Base-by-base conservation (phyloP, 2,797 vertebrate species). In the Triplophysa bombifrons region DNA sequence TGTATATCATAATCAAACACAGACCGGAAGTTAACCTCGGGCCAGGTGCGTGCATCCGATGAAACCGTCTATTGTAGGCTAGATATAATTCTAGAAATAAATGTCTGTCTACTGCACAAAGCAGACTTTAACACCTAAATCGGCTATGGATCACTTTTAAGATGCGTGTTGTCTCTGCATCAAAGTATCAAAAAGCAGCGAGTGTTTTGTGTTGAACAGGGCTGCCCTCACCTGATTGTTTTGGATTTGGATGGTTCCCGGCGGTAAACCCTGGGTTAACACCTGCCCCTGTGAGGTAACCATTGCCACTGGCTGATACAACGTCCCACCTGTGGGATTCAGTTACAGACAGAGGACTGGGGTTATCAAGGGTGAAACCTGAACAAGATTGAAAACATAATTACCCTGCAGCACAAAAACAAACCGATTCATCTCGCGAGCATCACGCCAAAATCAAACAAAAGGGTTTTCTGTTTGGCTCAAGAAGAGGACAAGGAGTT, bases 261-360 rank as follows among this genome's bases (percentile, higher is more conserved):
- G 95, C 76, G 96, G 93, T 86, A 99, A 94, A 84, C 94, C 94
- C 89, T 99, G 98, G 81, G 97, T 94, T 85, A 99, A 94, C 89
- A 99, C 95, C 94, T 99, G 97, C 90, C 97, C 98, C 92, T 99
- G 98, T 69, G 98, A 97, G 82, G 97, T 99, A 94, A 99, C 96
- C 98, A 99, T 99, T 11, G 98, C 93, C 96, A 99, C 97, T 0
- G 98, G 97, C 93, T 99, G 97, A 95, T 99, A 99, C 93, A 99
- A 86, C 82, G 97, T 95, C 91, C 97, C 97, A 93, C 97, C 97
- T 99, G 84, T 55, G 88, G 83, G 87, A 90, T 91, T 87, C 89
- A 90, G 90, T 89, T 87, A 85, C 76, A 73, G 34, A 89, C 78
- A 85, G 88, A 83, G 90, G 86, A 56, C 50, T 38, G 68, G 8